Evolutionary conservation across 1,140 invertebrate genomes (phyloP).

Genomic region (Hycleus phaleratus): DNA sequence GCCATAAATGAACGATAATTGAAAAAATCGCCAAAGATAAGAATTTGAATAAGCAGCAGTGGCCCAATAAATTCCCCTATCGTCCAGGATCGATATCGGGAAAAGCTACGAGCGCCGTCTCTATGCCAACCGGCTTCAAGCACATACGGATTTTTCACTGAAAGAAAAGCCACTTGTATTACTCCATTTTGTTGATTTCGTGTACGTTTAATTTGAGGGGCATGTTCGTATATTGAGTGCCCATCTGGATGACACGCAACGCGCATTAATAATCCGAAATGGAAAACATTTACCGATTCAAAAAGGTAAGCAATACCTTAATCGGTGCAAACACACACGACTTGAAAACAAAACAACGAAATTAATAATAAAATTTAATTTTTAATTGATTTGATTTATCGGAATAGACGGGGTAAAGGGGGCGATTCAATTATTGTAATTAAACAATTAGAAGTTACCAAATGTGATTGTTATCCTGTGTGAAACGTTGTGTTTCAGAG

Average conservation of each 20-base stretch:
- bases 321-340: slow-evolving; percentile 3
- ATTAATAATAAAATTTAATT: not conserved
- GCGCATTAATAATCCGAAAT: slow-evolving; percentile 29
- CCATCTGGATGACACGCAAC: slow-evolving; percentile 12
- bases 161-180: no score
- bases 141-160: no score
- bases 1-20: no score
- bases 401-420: not conserved
- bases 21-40: no score
- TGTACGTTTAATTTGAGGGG: no score
- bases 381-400: not conserved
- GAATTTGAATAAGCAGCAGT: no score
- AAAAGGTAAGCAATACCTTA: slow-evolving; percentile 36
- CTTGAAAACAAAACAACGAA: not conserved
- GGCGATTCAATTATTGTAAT: not conserved
- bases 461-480: not conserved
- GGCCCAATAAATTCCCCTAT: no score
- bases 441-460: not conserved
- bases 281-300: slow-evolving; percentile 40
- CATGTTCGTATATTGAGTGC: slow-evolving; percentile 3
- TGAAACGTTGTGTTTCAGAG: slow-evolving; percentile 20
- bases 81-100: not conserved
- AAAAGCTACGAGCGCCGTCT: not conserved
- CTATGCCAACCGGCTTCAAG: slow-evolving; percentile 1
- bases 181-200: no score